Conservation (phyloP, 1,140 invertebrate genomes). For the Magallana ariakensis region DNA sequence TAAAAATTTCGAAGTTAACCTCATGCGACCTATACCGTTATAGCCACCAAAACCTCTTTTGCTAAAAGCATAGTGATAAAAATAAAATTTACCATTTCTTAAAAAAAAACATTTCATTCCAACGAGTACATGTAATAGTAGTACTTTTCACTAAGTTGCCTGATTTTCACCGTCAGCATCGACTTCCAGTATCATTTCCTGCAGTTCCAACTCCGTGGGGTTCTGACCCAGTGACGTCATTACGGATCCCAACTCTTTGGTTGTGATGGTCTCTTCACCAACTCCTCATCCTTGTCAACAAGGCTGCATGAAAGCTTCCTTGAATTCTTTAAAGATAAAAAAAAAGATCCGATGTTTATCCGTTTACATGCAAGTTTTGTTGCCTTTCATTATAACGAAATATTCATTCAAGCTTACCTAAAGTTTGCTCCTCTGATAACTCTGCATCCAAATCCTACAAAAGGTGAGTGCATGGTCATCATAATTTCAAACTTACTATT, state of each 20-base stretch:
- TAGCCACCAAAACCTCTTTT: too few species aligned
- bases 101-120: too few species aligned
- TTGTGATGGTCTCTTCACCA: neutral
- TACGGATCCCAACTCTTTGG: neutral
- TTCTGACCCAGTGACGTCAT: conserved; percentile 14
- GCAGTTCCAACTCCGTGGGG: neutral
- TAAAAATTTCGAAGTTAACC: too few species aligned
- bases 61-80: too few species aligned
- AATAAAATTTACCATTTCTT: too few species aligned
- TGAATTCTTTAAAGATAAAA: neutral
- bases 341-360: too few species aligned
- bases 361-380: too few species aligned
- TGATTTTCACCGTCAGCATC: neutral
- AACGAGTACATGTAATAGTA: too few species aligned
- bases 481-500: neutral
- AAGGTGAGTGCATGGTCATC: neutral
- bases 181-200: neutral
- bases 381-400: too few species aligned
- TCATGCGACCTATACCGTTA: too few species aligned
- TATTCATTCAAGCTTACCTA: neutral
- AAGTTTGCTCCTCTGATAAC: neutral
- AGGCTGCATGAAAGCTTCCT: conserved; percentile 3
- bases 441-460: neutral
- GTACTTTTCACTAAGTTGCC: too few species aligned
- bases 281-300: conserved; percentile 24